Percentiles rank a stretch among this genome's conserved stretches.
These are phyloP conservation scores for Nemotelus pantherinus DNA, from an alignment of 2,888 invertebrate species.

Conservation along the genomic window DNA sequence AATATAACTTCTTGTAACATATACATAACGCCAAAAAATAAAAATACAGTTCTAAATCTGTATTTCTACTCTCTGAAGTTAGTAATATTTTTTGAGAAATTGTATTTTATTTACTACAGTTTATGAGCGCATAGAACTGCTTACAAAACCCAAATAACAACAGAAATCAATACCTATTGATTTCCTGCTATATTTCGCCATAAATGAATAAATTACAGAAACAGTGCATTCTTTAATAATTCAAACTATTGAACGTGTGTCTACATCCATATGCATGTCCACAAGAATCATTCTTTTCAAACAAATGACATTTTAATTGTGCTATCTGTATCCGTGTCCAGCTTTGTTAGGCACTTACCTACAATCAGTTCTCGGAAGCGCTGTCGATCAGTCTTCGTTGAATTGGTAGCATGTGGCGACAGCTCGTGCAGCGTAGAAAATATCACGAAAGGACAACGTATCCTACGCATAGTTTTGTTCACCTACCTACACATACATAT, in stretches of 20 bases:
- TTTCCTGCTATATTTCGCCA: too few relatives aligned
- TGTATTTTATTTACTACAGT: background rate
- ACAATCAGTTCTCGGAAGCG: constrained; percentile 16
- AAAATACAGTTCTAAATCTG: too few relatives aligned
- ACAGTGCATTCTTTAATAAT: too few relatives aligned
- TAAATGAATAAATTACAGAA: too few relatives aligned
- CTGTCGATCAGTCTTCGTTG: constrained; percentile 40
- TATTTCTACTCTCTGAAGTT: too few relatives aligned
- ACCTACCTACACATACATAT: background rate
- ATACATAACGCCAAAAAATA: too few relatives aligned
- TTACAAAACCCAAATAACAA: background rate
- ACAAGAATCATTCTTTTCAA: background rate
- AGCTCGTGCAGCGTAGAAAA: constrained; percentile 38
- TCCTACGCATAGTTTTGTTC: background rate
- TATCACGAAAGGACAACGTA: constrained; percentile 28
- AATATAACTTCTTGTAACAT: too few relatives aligned
- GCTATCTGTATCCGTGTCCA: background rate
- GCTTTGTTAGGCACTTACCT: constrained; percentile 6
- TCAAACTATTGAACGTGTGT: too few relatives aligned
- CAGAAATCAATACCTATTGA: background rate
- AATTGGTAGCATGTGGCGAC: constrained; percentile 50
- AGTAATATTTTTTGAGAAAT: too few relatives aligned
- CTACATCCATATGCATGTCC: too few relatives aligned
- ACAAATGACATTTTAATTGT: constrained; percentile 33
- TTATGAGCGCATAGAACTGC: background rate